Conservation (phyloP, 2,797 vertebrate species). For the Nyctibius grandis region DNA sequence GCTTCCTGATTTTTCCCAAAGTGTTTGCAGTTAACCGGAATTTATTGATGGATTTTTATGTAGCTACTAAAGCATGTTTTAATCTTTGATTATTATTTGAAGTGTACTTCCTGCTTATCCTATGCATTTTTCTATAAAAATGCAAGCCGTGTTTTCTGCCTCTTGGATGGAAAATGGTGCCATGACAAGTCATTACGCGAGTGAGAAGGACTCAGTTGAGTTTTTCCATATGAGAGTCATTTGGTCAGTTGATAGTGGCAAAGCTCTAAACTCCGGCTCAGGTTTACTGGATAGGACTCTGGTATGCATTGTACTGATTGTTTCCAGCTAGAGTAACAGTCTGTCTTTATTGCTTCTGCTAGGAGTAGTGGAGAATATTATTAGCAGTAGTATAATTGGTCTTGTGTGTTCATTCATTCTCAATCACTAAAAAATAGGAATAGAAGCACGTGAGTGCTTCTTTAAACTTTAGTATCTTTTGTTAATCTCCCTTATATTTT, state of each 20-base stretch:
- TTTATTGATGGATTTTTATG: not conserved
- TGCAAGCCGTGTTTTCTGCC: not conserved
- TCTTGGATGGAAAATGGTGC: not conserved
- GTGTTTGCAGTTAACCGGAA: not conserved
- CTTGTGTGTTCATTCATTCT: slow-evolving; percentile 33
- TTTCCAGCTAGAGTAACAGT: slow-evolving; percentile 47
- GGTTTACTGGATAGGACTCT: slow-evolving; percentile 3
- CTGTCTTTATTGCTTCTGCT: not conserved
- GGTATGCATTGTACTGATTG: slow-evolving; percentile 51
- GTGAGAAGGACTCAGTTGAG: not conserved
- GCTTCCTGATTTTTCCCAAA: not conserved
- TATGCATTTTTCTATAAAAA: not conserved
- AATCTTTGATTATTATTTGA: not conserved
- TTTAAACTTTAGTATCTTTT: not conserved
- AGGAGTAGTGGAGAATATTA: slow-evolving; percentile 28
- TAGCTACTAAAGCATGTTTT: not conserved
- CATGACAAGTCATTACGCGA: not conserved
- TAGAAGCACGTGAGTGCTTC: not conserved
- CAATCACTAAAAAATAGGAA: not conserved
- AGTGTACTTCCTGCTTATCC: not conserved
- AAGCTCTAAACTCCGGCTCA: not conserved
- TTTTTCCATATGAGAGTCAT: slow-evolving; percentile 49
- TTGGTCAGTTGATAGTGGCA: slow-evolving; percentile 27
- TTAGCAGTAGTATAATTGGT: not conserved
- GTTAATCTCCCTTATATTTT: not conserved